Base-by-base conservation (phyloP, 2,797 vertebrate species). In the Sarcoramphus papa region DNA sequence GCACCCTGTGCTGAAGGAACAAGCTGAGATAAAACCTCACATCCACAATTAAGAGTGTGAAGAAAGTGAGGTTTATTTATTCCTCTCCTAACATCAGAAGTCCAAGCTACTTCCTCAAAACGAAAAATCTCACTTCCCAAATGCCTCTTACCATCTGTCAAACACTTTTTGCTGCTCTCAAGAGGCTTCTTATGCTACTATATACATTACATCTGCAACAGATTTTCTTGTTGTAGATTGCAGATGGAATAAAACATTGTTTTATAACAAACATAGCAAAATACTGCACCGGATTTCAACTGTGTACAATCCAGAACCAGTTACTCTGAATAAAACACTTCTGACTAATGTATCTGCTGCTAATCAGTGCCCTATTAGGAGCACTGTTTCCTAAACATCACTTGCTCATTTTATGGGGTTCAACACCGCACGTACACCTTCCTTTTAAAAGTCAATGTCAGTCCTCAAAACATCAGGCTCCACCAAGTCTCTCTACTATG, bases 191-290 rank as follows among this genome's bases (percentile, higher is more conserved):
- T 83, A 90, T 57, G 75, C 91, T 94, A 69, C 72, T 62, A 62
- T n/a, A 91, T 41, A 82, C 3, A 0, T 80, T 92, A 93, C 92
- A 95, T 96, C 94, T 94, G 92, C 92, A 95, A 89, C 96, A 97
- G 96, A 97, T 92, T 95, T 96, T 86, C 95, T 75, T 91, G 87
- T 86, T 92, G 70, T 82, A 87, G 65, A 51, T 57, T 93, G 62
- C 97, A 97, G 96, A 97, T 97, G 96, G 97, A 92, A 93, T 83
- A 95, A 87, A 97, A 94, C 54, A 82, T 57, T 93, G 92, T 96
- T 97, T 96, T 92, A 45, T 53, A 97, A 96, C 95, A 96, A 97
- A 95, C 88, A 96, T 0, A 70, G 69, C 79, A 93, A 94, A 95
- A 95, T 64, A 95, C 76, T 62, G 73, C n/a, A 92, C 68, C 3